Evolutionary conservation across 2,888 invertebrate species (phyloP), one percentile per base, ranked within the genome.

Genomic region (Calameuta pallipes): DNA sequence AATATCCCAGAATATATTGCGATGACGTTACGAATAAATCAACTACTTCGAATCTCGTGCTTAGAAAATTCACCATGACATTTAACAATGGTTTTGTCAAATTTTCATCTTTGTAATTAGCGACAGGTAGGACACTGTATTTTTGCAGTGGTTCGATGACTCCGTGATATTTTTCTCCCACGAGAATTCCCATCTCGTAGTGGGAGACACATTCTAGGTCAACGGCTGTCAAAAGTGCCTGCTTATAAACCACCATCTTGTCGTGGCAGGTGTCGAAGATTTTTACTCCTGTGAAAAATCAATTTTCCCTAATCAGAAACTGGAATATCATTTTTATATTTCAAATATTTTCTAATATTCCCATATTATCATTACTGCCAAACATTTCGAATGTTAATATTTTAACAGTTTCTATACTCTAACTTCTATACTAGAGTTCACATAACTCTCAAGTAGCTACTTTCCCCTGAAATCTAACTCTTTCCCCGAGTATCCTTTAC

Each of bases 201-300:
- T 86, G 82, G 34, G 86, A 81, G 13, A 84, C 80, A 81, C 91
- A 91, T 33, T 89, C 90, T 36, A 85, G 80, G 70, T 87, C 87
- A 3, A 89, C 85, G 4, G 86, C 85, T 30, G 86, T 82, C 80
- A 86, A 83, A 71, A 91, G 78, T 0, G 89, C 85, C 79, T 89
- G 88, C 78, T 89, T 90, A 83, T 90, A 90, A 77, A 89, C 89
- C 4, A 85, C 84, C 81, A 86, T 83, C 73, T 87, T 85, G 77
- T 91, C 89, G 78, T 88, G 87, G 78, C 91, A 91, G n/a, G 90
- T 91, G 83, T 91, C 91, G 80, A 87, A 88, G 35, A 91, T 79
- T 74, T 87, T 89, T 4, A 91, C 23, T n/a, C 91, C 91, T 91
- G 78, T 0, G 31, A 70, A 68, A 69, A 74, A 23, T 71, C 13